Evolutionary conservation across 2,888 invertebrate species (phyloP).

Genomic region (Coelinius sp.): DNA sequence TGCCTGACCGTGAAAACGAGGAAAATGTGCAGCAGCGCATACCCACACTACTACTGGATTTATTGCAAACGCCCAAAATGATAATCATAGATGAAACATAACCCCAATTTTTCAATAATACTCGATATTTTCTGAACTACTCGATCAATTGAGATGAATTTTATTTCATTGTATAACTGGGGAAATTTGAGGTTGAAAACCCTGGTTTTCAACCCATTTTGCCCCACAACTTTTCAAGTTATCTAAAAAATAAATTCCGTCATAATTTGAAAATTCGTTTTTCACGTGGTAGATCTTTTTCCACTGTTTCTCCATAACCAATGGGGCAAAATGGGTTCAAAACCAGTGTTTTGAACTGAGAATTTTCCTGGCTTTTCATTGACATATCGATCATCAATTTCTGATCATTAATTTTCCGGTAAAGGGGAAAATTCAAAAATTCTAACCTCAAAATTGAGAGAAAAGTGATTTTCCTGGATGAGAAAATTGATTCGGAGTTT

Average conservation of each 20-base stretch:
- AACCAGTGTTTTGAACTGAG: neutral
- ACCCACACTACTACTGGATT: constrained; percentile 42
- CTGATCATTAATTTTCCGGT: neutral
- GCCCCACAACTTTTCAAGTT: neutral
- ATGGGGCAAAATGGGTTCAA: neutral
- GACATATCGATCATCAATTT: neutral
- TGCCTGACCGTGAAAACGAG: constrained; percentile 70
- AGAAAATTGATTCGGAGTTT: neutral
- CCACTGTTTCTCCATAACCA: too few relatives aligned
- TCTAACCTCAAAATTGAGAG: too few relatives aligned
- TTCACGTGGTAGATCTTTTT: too few relatives aligned
- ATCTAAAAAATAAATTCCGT: neutral
- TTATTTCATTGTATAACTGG: too few relatives aligned
- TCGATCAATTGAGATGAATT: neutral
- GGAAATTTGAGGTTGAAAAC: neutral
- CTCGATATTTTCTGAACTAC: neutral
- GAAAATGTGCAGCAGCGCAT: constrained; percentile 63
- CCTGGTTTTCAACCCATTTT: neutral
- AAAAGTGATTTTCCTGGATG: neutral
- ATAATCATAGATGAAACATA: too few relatives aligned
- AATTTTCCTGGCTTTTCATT: neutral
- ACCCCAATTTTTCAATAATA: neutral
- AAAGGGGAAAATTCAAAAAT: neutral
- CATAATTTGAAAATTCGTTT: too few relatives aligned
- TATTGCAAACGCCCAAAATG: constrained; percentile 1